Conservation (phyloP, 2,797 vertebrate species). For the Phyllotis vaccarum region DNA sequence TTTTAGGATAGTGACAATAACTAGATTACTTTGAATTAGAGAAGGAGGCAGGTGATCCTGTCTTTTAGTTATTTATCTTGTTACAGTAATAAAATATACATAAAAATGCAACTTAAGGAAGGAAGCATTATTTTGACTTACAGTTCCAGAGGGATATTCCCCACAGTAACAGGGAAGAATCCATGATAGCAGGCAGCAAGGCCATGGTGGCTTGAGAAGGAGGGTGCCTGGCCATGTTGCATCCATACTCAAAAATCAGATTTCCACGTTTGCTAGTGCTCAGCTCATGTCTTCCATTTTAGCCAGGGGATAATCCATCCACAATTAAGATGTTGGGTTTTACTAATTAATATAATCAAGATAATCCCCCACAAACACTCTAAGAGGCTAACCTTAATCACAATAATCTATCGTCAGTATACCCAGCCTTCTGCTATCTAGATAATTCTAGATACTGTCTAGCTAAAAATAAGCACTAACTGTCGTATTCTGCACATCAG, state of each 20-base stretch:
- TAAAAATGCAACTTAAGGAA: background rate
- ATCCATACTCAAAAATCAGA: background rate
- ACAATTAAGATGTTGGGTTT: background rate
- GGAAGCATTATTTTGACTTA: background rate
- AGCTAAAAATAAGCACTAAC: background rate
- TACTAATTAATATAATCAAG: background rate
- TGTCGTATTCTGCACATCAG: background rate
- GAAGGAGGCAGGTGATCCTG: background rate
- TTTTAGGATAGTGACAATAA: background rate
- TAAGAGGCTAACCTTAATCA: background rate
- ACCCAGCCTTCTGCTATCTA: background rate
- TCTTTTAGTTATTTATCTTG: background rate
- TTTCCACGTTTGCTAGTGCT: too few species aligned
- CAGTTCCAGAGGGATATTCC: background rate
- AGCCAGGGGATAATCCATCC: background rate
- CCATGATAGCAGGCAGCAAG: background rate
- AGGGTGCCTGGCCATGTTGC: background rate
- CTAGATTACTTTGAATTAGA: background rate
- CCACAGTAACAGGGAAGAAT: background rate
- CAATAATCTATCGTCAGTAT: background rate
- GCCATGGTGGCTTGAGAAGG: too few species aligned
- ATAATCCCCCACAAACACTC: background rate
- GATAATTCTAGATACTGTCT: background rate
- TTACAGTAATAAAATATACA: background rate
- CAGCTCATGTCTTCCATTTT: background rate